Evolutionary conservation across 1,140 invertebrate genomes (phyloP), one percentile per base, ranked within the genome.

Genomic region (Marisa cornuarietis): DNA sequence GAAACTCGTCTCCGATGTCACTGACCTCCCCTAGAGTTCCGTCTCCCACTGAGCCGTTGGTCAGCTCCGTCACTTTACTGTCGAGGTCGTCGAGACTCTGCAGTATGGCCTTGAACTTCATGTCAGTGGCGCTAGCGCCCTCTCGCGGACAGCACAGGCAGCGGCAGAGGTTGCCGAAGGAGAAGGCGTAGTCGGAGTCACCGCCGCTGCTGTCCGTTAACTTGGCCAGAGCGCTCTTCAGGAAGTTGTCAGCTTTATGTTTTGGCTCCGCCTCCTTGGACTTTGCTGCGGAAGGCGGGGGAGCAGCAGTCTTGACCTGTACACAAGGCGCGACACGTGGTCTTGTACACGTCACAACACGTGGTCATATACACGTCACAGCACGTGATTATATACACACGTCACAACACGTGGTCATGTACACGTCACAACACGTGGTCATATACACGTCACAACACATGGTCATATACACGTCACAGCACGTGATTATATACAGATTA

Each of bases 231-330:
- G 69, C 26, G 9, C 79, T 62, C 68, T 79, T 66, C n/a, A 80
- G 22, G 24, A 79, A 62, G 26, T 80, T 79, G 71, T 54, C 78
- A 62, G 77, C 26, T n/a, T 54, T 20, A 0, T 26, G 10, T 42
- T 75, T 76, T 22, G 58, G n/a, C 26, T 31, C 22, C 7, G 54
- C 31, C 24, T 52, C 31, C 52, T 13, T n/a, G 24, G 18, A 20
- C 24, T 18, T 71, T 24, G 24, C 71, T 49, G 31, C 13, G 11
- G 20, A 54, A 11, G 63, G 72, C 0, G 71, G 72, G 7, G 80
- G 83, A 2, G 82, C 83, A 20, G 83, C 83, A 22, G 83, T 78
- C 24, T 83, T 83, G 31, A 81, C 83, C 42, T 83, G 81, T 58
- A 18, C 54, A 8, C 11, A 11, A 2, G 54, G 1, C 31, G 5